Evolutionary conservation across 2,888 invertebrate species (phyloP).

Genomic region (Eupithecia insigniata): DNA sequence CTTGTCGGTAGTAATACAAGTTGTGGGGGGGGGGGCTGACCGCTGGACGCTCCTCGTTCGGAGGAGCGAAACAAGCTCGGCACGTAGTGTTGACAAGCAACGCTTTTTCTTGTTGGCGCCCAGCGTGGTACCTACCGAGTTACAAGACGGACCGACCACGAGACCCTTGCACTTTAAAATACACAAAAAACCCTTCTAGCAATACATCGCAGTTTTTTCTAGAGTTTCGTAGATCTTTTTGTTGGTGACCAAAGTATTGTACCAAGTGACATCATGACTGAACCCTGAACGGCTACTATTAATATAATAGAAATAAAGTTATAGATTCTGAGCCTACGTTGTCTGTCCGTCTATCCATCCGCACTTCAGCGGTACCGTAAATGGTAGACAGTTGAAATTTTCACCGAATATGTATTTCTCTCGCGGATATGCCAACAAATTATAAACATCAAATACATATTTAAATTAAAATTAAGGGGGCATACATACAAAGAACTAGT

Average conservation of each 20-base stretch:
- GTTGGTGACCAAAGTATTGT: not conserved
- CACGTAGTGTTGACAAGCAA: conserved; percentile 27
- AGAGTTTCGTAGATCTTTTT: not conserved
- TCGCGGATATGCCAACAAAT: no score
- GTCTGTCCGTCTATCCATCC: no score
- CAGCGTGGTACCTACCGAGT: conserved; percentile 20
- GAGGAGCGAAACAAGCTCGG: conserved; percentile 19
- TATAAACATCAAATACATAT: no score
- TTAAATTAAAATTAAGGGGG: no score
- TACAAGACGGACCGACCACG: not conserved
- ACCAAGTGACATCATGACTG: not conserved
- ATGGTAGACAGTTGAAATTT: no score
- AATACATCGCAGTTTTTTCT: not conserved
- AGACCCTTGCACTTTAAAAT: not conserved
- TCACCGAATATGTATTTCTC: no score
- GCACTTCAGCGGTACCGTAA: no score
- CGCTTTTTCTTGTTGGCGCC: conserved; percentile 23
- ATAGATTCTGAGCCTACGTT: no score
- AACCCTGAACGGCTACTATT: not conserved
- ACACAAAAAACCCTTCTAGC: not conserved
- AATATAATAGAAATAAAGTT: no score
- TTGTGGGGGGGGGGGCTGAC: conserved; percentile 36
- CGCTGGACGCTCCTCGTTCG: conserved; percentile 32
- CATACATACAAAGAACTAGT: no score
- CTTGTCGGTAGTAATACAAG: conserved; percentile 9